These are phyloP conservation scores for Dryas iulia DNA, from an alignment of 1,140 invertebrate genomes.

Conservation along the genomic window DNA sequence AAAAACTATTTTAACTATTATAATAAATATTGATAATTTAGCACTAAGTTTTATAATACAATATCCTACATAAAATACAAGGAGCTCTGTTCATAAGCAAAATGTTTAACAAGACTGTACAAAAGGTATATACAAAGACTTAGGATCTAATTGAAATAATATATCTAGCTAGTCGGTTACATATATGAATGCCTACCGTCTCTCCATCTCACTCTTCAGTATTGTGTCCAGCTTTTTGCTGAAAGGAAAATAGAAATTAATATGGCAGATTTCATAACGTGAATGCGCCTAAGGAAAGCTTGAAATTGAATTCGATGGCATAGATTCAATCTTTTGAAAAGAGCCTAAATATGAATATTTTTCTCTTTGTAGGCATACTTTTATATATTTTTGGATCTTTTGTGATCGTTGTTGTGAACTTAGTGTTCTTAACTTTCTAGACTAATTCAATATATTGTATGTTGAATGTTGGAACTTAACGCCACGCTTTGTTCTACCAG, in stretches of 20 bases:
- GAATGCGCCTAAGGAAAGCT: not conserved
- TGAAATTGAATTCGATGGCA: not conserved
- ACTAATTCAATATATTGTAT: too few relatives aligned
- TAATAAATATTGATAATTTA: slow-evolving; percentile 22
- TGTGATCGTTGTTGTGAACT: too few relatives aligned
- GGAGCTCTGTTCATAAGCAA: slow-evolving; percentile 54
- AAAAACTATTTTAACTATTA: slow-evolving; percentile 27
- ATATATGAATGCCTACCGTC: slow-evolving; percentile 58
- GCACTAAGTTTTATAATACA: slow-evolving; percentile 33
- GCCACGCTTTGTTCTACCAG: too few relatives aligned
- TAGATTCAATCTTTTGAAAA: not conserved
- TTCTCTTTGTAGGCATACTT: too few relatives aligned
- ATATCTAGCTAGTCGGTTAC: slow-evolving; percentile 29
- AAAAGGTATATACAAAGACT: slow-evolving; percentile 61
- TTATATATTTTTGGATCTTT: too few relatives aligned
- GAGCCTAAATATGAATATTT: not conserved
- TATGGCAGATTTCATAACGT: not conserved
- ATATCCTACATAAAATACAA: slow-evolving; percentile 47
- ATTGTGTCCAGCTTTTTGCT: slow-evolving; percentile 87
- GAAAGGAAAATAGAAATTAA: slow-evolving; percentile 47
- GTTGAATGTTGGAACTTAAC: too few relatives aligned
- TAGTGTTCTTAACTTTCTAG: too few relatives aligned
- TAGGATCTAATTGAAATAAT: slow-evolving; percentile 35
- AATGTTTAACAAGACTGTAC: slow-evolving; percentile 64
- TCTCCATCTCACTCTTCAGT: slow-evolving; percentile 69